Percentiles rank a stretch among this genome's conserved stretches.
phyloP scores from a whole-genome alignment of 2,797 vertebrate genomes.

The Botia almorhae region DNA sequence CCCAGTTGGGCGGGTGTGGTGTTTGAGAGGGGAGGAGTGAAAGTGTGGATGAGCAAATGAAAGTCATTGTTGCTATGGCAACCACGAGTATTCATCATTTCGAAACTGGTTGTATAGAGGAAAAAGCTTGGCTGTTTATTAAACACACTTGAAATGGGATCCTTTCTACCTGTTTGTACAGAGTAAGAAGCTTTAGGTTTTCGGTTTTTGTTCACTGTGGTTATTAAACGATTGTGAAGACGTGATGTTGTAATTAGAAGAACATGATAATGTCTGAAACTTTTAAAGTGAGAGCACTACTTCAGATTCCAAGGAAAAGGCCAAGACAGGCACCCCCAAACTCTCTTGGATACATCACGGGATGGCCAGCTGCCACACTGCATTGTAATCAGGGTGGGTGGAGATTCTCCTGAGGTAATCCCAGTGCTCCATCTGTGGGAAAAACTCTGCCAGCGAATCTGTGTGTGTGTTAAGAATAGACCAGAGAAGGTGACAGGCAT shows the following conservation, averaged over 20 bases:
- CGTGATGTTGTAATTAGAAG: too few relatives aligned
- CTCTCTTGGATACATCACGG: not conserved
- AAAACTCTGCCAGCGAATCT: slow-evolving; percentile 52
- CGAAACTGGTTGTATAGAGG: not conserved
- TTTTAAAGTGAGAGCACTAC: not conserved
- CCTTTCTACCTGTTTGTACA: too few relatives aligned
- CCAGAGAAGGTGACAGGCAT: slow-evolving; percentile 13
- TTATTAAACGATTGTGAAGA: too few relatives aligned
- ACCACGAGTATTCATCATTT: not conserved
- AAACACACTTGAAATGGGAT: too few relatives aligned
- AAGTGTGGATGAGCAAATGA: not conserved
- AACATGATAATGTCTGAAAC: not conserved
- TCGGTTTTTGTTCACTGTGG: too few relatives aligned
- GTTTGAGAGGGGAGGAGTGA: not conserved
- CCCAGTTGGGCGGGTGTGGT: not conserved
- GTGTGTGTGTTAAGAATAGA: slow-evolving; percentile 28
- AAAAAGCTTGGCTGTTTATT: not conserved
- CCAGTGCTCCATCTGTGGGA: slow-evolving; percentile 73
- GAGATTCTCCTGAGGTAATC: slow-evolving; percentile 76
- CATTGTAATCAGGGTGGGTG: slow-evolving; percentile 71
- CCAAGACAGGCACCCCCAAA: not conserved
- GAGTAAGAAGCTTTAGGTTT: not conserved
- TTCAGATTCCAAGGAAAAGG: not conserved
- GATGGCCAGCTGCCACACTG: slow-evolving; percentile 24
- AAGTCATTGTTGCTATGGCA: not conserved